These are phyloP conservation scores for Drymonia ruficornis DNA, from an alignment of 2,888 invertebrate species.

Conservation along the genomic window DNA sequence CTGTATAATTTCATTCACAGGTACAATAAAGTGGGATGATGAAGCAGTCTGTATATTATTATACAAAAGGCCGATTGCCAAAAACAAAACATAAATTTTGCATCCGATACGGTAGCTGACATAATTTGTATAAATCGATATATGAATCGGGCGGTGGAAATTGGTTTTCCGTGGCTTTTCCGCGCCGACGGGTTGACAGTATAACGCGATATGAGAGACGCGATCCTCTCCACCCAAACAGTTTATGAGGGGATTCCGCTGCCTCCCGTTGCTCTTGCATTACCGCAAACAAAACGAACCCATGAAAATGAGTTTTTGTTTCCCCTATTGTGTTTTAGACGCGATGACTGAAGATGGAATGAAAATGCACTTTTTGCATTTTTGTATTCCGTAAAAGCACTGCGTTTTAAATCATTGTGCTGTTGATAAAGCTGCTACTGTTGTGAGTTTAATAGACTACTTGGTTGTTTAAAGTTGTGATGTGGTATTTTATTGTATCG, in stretches of 20 bases:
- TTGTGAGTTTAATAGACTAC: background rate
- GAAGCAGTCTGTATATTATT: background rate
- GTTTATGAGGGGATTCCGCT: slow-evolving; percentile 59
- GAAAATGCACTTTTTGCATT: slow-evolving; percentile 33
- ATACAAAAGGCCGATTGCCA: slow-evolving; percentile 4
- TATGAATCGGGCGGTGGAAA: slow-evolving; percentile 45
- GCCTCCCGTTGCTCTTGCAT: slow-evolving; percentile 64
- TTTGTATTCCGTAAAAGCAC: slow-evolving; percentile 24
- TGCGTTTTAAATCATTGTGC: slow-evolving; percentile 10
- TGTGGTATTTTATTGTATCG: too few relatives aligned
- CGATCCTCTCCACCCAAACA: slow-evolving; percentile 50
- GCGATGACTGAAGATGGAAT: slow-evolving; percentile 37
- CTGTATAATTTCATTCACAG: background rate
- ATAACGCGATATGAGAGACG: slow-evolving; percentile 54
- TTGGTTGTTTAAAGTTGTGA: too few relatives aligned
- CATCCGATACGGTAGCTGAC: slow-evolving; percentile 28
- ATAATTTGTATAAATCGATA: slow-evolving; percentile 43
- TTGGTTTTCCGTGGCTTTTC: slow-evolving; percentile 63
- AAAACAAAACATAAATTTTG: slow-evolving; percentile 36
- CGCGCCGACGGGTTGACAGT: slow-evolving; percentile 48
- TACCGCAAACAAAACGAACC: slow-evolving; percentile 62
- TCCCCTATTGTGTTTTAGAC: slow-evolving; percentile 52
- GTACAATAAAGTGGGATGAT: background rate
- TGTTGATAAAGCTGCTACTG: background rate
- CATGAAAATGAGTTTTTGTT: slow-evolving; percentile 59